Conservation (phyloP, 2,797 vertebrate genomes). For the Gouania willdenowi region DNA sequence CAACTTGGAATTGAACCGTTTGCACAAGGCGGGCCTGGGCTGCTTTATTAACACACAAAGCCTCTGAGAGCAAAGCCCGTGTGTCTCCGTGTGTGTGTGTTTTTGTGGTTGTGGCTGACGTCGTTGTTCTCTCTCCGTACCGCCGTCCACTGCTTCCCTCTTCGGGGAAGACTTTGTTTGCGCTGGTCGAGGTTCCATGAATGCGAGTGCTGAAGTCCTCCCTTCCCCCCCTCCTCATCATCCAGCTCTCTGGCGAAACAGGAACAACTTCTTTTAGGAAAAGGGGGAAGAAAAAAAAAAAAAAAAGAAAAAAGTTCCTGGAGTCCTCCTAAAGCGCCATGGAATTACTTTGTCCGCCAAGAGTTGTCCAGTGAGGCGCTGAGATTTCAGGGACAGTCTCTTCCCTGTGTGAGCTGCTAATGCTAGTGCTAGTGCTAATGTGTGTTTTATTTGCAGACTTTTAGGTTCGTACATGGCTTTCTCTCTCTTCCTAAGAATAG, state of each 20-base stretch:
- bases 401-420: constrained; percentile 36
- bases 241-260: constrained; percentile 74
- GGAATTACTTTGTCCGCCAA: constrained; percentile 74
- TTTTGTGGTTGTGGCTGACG: constrained; percentile 43
- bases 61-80: constrained; percentile 3
- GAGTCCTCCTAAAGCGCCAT: constrained; percentile 76
- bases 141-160: constrained; percentile 72
- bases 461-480: constrained; percentile 46
- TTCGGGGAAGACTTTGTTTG: constrained; percentile 79
- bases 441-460: constrained; percentile 54
- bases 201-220: constrained; percentile 72
- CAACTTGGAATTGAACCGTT: constrained; percentile 62
- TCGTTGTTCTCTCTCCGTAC: constrained; percentile 66
- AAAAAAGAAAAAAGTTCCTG: constrained; percentile 71
- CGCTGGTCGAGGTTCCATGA: constrained; percentile 76
- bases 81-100: constrained; percentile 8
- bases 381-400: constrained; percentile 60
- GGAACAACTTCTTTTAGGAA: constrained; percentile 80
- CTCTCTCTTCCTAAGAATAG: constrained; percentile 53
- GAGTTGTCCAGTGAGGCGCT: constrained; percentile 75
- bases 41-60: constrained; percentile 36
- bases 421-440: too few relatives aligned
- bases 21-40: constrained; percentile 25
- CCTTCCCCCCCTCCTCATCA: constrained; percentile 59
- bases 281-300: constrained; percentile 46